Evolutionary conservation across 2,113 vertebrate species (phyloP).

Genomic region (Paradisaea rubra): DNA sequence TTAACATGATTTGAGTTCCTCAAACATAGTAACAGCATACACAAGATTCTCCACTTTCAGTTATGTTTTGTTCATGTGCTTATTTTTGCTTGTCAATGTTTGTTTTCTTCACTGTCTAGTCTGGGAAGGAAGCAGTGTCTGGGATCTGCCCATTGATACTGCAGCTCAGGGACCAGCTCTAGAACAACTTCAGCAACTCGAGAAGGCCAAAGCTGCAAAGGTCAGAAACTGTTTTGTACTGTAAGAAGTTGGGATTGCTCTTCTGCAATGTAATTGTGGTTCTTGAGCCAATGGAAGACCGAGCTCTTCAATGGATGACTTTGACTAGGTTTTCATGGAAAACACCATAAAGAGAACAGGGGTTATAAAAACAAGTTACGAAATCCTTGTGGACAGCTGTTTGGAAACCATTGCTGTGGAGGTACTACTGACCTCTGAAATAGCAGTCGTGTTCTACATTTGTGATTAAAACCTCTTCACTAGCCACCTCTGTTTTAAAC

Average conservation of each 20-base stretch:
- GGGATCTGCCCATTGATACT: conserved; percentile 94
- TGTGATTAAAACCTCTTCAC: not conserved
- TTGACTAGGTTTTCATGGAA: not conserved
- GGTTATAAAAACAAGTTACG: not conserved
- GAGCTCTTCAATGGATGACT: not conserved
- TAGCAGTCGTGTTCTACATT: not conserved
- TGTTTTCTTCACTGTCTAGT: conserved; percentile 67
- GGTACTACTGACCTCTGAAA: not conserved
- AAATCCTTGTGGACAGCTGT: not conserved
- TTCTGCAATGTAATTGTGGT: not conserved
- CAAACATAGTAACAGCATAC: not conserved
- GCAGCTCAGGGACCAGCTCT: conserved; percentile 85
- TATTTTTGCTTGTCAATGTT: conserved; percentile 40
- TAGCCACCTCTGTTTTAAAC: not conserved
- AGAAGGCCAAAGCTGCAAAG: conserved; percentile 91
- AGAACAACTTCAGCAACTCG: conserved; percentile 95
- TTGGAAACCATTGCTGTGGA: not conserved
- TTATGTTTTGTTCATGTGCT: not conserved
- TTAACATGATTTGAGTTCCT: not conserved
- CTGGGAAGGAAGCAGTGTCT: conserved; percentile 96
- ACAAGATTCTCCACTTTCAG: not conserved
- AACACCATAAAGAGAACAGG: not conserved
- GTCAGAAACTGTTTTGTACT: conserved; percentile 53
- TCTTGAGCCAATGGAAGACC: not conserved
- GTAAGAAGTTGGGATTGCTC: not conserved